Conservation (phyloP, 2,797 vertebrate species). For the Acipenser ruthenus region DNA sequence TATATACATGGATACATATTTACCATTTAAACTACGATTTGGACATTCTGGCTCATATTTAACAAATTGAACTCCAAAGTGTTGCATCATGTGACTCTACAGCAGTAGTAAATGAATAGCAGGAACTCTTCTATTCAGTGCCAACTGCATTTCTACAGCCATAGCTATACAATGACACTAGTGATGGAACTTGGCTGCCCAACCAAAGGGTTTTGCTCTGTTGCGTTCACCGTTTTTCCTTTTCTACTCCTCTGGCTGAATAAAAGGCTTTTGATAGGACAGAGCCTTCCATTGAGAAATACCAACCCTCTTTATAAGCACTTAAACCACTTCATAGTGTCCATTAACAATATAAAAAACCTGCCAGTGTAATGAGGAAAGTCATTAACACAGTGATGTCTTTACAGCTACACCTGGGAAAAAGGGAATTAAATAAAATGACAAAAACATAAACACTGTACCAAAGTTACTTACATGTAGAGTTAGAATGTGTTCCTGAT, state of each 20-base stretch:
- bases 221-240: conserved; percentile 10
- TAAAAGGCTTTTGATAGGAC: conserved; percentile 11
- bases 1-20: no score
- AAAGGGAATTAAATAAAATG: conserved; percentile 6
- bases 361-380: conserved; percentile 2
- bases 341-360: conserved; percentile 16
- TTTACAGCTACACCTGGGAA: background rate
- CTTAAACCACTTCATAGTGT: conserved; percentile 24
- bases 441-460: background rate
- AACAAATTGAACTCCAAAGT: background rate
- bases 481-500: no score
- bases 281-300: conserved; percentile 24
- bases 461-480: background rate
- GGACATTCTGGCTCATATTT: no score
- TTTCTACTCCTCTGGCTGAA: conserved; percentile 9
- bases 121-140: conserved; percentile 4
- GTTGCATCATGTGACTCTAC: background rate
- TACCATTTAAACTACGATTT: no score
- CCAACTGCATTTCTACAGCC: background rate
- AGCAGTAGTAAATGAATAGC: background rate
- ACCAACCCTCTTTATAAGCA: conserved; percentile 11
- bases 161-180: conserved; percentile 30
- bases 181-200: conserved; percentile 21
- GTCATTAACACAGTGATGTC: conserved; percentile 15
- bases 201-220: conserved; percentile 14